Percentiles rank a stretch among this genome's conserved stretches.
These are phyloP conservation scores for Ephestia elutella DNA, from an alignment of 1,140 invertebrate species.

Conservation along the genomic window DNA sequence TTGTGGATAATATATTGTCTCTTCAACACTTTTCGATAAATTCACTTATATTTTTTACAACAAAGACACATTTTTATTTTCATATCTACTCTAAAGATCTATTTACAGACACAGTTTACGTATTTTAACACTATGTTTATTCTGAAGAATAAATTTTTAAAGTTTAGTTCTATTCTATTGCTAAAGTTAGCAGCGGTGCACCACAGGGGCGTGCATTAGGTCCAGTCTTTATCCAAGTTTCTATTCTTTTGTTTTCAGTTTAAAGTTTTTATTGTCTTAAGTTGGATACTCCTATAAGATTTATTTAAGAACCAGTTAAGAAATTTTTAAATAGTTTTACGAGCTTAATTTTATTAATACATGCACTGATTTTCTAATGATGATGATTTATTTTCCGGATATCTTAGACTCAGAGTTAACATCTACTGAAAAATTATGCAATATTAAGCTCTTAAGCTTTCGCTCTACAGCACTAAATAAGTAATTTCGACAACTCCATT, in stretches of 20 bases:
- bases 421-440: background rate
- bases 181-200: background rate
- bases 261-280: background rate
- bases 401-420: no score
- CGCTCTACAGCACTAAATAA: background rate
- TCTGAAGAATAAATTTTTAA: background rate
- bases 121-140: background rate
- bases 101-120: background rate
- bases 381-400: no score
- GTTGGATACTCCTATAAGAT: background rate
- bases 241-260: background rate
- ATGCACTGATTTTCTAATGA: no score
- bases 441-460: no score
- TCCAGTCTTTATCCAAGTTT: background rate
- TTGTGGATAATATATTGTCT: no score
- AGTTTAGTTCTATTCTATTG: background rate
- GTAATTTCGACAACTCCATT: no score
- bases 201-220: background rate
- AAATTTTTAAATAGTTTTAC: background rate
- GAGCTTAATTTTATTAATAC: background rate
- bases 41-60: no score
- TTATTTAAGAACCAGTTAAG: background rate
- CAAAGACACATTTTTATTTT: no score
- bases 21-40: no score
- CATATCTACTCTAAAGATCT: no score